Evolutionary conservation across 1,140 invertebrate species (phyloP), one percentile per base, ranked within the genome.

Genomic region (Drosophila navojoa): DNA sequence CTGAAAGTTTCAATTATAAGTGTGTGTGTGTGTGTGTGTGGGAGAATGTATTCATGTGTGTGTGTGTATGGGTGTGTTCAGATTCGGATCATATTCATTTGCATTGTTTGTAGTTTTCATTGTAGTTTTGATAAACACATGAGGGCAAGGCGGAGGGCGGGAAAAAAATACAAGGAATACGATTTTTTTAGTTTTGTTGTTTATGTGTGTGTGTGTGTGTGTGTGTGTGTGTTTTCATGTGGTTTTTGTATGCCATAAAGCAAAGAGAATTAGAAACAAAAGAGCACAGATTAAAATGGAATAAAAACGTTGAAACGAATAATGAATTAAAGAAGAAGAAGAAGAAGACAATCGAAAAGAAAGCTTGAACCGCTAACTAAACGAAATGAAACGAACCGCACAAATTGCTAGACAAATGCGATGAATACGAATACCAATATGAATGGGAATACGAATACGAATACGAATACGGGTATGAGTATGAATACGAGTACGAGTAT

Each of bases 51-150:
- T 62, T 10, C 53, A 15, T 70, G 61, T 54, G 45, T 22, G 19
- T 70, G 61, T 54, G 45, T 22, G 19, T 22, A 15, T 70, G 61
- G 49, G 72, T 42, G 58, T 50, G 60, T 57, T 57, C 22, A 35
- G 29, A 64, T 68, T 67, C 54, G 62, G 58, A 66, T 69, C 54
- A 64, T 77, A 75, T 85, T 86, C 77, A 84, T 81, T 76, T 73
- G 60, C 73, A 70, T 78, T 78, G 82, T 81, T 76, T 75, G 66
- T 66, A 62, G 81, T 47, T 75, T 81, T 77, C 74, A 71, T 85
- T 86, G 71, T 75, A 77, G 68, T 71, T 69, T 71, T 52, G 52
- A 70, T 50, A 54, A 58, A 57, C 59, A 29, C 57, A 63, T 42
- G 45, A 47, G 38, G 16, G 13, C n/a, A 19, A 13, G 22, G 49